A percentile compares a stretch with the other conserved stretches of the same genome.
Conservation (phyloP, 2,113 vertebrate species). For the Ivindomyrus marchei region DNA sequence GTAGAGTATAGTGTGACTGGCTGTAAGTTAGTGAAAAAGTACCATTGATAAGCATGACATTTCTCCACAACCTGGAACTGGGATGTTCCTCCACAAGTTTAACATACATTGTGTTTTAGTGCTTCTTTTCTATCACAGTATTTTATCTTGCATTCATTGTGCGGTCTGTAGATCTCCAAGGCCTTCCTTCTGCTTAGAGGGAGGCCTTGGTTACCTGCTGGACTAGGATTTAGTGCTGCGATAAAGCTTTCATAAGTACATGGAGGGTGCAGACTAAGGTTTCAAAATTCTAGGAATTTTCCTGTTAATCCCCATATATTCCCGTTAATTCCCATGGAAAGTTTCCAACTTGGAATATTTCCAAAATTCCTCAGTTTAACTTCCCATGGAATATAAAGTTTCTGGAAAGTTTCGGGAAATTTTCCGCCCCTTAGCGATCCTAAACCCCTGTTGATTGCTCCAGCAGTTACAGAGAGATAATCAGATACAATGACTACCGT, state of each 20-base stretch:
- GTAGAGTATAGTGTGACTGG: not conserved
- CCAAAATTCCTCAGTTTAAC: too few species aligned
- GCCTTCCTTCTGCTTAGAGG: not conserved
- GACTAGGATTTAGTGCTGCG: not conserved
- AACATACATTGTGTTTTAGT: not conserved
- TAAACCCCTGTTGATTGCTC: not conserved
- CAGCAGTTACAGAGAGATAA: not conserved
- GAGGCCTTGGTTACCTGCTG: not conserved
- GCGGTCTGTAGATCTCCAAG: not conserved
- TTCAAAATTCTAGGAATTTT: too few species aligned
- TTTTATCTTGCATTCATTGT: not conserved
- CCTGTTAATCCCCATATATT: too few species aligned
- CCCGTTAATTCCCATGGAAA: too few species aligned
- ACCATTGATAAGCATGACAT: not conserved
- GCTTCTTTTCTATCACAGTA: not conserved
- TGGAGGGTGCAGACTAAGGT: not conserved
- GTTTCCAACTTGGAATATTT: too few species aligned
- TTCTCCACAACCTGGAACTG: not conserved
- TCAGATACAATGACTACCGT: constrained; percentile 30
- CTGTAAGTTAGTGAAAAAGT: not conserved
- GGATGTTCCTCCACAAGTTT: not conserved
- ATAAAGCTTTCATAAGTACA: not conserved
- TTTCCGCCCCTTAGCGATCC: too few species aligned
- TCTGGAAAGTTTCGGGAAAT: too few species aligned
- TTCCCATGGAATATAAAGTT: too few species aligned